These are phyloP conservation scores for Cardinalis cardinalis DNA, from an alignment of 2,113 vertebrate species.

Conservation along the genomic window DNA sequence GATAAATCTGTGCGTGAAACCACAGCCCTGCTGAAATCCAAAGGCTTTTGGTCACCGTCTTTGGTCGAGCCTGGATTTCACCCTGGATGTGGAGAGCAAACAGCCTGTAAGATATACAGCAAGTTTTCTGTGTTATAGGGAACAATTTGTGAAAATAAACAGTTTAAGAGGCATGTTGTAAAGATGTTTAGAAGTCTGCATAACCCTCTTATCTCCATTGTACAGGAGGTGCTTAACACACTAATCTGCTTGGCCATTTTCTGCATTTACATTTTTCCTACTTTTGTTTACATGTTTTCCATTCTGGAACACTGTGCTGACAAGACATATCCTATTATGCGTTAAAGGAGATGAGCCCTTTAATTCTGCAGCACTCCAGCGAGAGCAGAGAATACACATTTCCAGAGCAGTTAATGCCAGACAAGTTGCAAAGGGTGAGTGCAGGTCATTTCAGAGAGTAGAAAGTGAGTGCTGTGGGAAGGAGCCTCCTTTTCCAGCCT, in stretches of 20 bases:
- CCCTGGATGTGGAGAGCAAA: background rate
- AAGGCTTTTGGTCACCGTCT: background rate
- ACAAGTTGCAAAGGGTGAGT: background rate
- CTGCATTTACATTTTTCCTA: slow-evolving; percentile 54
- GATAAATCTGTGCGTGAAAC: background rate
- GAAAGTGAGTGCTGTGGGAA: background rate
- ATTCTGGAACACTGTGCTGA: slow-evolving; percentile 49
- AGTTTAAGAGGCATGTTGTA: slow-evolving; percentile 34
- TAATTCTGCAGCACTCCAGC: slow-evolving; percentile 28
- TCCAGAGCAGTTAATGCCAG: background rate
- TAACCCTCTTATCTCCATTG: slow-evolving; percentile 57
- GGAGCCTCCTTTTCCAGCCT: background rate
- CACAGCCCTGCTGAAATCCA: background rate
- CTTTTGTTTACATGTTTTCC: slow-evolving; percentile 64
- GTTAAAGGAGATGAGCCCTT: slow-evolving; percentile 53
- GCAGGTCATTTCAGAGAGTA: background rate
- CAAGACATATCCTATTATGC: slow-evolving; percentile 54
- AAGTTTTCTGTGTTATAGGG: slow-evolving; percentile 6
- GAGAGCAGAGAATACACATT: slow-evolving; percentile 5
- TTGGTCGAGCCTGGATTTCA: slow-evolving; percentile 9
- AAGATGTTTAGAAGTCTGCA: slow-evolving; percentile 48
- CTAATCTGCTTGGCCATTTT: slow-evolving; percentile 64
- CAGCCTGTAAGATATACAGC: background rate
- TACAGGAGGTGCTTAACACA: slow-evolving; percentile 63
- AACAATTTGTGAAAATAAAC: slow-evolving; percentile 55